Percentiles rank a stretch among this genome's conserved stretches.
Evolutionary conservation across 2,797 vertebrate genomes (phyloP).

Genomic region (Lepus oiostolus): DNA sequence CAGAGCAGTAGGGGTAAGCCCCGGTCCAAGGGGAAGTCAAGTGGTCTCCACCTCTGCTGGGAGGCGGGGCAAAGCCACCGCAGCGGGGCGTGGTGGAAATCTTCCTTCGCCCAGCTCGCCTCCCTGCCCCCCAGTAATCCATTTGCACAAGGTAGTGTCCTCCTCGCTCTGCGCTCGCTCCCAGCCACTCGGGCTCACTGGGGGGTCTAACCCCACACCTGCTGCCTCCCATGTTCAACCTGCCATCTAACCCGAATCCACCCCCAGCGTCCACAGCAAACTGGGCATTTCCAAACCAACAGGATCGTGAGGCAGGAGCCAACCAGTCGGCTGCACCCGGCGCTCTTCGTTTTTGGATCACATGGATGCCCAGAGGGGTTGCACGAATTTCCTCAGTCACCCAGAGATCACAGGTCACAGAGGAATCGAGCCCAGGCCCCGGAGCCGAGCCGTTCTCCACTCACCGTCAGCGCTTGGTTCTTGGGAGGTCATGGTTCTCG

Average conservation of each 20-base stretch:
- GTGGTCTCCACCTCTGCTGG: neutral
- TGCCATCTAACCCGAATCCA: neutral
- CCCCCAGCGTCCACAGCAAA: neutral
- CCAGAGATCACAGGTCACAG: neutral
- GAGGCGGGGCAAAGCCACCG: neutral
- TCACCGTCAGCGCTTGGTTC: neutral
- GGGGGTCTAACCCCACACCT: neutral
- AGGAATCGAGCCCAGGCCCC: neutral
- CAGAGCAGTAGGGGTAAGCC: neutral
- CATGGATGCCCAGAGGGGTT: neutral
- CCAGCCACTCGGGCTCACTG: too few species aligned
- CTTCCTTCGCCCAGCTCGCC: neutral
- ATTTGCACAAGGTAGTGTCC: too few species aligned
- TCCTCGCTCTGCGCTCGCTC: too few species aligned
- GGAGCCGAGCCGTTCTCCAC: neutral
- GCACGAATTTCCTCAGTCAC: neutral
- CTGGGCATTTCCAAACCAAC: neutral
- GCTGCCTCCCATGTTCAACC: neutral
- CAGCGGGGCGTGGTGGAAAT: neutral
- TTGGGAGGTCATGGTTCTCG: neutral
- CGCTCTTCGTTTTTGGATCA: neutral
- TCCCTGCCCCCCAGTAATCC: neutral
- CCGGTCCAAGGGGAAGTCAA: too few species aligned
- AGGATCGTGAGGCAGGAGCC: neutral
- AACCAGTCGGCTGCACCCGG: fast-evolving